Evolutionary conservation across 2,797 vertebrate genomes (phyloP).

Genomic region (Paedocypris micromegethes): DNA sequence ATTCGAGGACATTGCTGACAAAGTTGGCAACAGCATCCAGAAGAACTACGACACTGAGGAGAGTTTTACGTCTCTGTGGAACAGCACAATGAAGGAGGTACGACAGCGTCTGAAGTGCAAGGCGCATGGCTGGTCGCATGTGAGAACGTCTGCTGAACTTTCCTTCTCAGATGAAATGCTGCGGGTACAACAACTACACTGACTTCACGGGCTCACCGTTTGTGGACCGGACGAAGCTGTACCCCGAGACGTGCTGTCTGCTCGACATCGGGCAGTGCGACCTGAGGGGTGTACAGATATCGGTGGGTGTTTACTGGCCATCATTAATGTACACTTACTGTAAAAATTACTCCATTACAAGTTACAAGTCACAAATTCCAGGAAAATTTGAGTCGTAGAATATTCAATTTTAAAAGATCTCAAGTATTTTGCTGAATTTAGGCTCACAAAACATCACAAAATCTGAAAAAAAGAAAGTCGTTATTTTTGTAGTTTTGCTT

Average conservation of each 20-base stretch:
- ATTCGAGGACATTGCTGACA: constrained; percentile 38
- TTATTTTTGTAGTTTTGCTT: too few relatives aligned
- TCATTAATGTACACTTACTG: too few relatives aligned
- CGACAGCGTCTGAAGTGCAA: background rate
- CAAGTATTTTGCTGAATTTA: too few relatives aligned
- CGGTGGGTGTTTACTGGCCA: background rate
- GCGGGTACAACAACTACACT: constrained; percentile 65
- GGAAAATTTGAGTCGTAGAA: too few relatives aligned
- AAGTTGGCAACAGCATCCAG: constrained; percentile 43
- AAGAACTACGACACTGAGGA: constrained; percentile 28
- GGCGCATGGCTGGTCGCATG: background rate
- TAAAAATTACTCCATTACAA: too few relatives aligned
- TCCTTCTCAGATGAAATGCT: constrained; percentile 64
- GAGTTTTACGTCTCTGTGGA: constrained; percentile 56
- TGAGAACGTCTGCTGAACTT: background rate
- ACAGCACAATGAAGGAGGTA: constrained; percentile 67
- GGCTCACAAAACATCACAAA: too few relatives aligned
- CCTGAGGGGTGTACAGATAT: rapidly evolving
- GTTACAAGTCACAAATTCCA: too few relatives aligned
- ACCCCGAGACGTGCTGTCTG: constrained; percentile 58
- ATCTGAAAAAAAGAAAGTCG: too few relatives aligned
- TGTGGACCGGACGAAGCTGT: rapidly evolving
- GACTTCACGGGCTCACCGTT: constrained; percentile 62
- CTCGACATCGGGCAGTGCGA: rapidly evolving
- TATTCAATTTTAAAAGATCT: too few relatives aligned